A percentile compares a stretch with the other conserved stretches of the same genome.
Evolutionary conservation across 1,140 invertebrate genomes (phyloP).

Genomic region (Drosophila kurseongensis): DNA sequence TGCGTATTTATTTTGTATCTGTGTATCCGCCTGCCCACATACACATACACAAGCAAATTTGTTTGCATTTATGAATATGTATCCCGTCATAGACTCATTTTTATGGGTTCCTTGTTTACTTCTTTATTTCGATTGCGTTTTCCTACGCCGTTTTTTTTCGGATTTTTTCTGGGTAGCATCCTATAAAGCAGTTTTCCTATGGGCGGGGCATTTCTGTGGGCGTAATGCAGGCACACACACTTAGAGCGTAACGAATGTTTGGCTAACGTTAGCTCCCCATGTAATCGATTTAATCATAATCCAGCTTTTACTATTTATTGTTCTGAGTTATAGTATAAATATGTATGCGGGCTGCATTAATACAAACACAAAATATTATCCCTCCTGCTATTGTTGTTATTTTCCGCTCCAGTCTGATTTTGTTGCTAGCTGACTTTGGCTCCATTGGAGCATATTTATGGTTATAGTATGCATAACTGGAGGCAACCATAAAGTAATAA

Average conservation of each 20-base stretch:
- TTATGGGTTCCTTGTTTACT: slow-evolving; percentile 66
- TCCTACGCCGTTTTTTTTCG: slow-evolving; percentile 19
- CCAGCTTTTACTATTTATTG: slow-evolving; percentile 83
- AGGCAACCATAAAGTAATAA: slow-evolving; percentile 82
- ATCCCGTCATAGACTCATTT: slow-evolving; percentile 56
- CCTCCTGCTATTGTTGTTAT: slow-evolving; percentile 38
- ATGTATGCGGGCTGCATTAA: slow-evolving; percentile 73
- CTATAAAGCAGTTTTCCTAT: slow-evolving; percentile 59
- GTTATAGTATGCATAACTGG: slow-evolving; percentile 82
- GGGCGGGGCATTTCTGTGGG: slow-evolving; percentile 68
- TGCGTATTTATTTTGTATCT: slow-evolving; percentile 65
- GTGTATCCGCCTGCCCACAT: slow-evolving; percentile 16
- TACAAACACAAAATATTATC: slow-evolving; percentile 80
- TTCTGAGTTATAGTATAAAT: slow-evolving; percentile 83
- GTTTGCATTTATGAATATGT: slow-evolving; percentile 74
- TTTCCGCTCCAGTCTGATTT: slow-evolving; percentile 26
- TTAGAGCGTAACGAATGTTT: slow-evolving; percentile 27
- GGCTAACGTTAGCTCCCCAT: slow-evolving; percentile 61
- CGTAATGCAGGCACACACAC: slow-evolving; percentile 49
- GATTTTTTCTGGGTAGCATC: slow-evolving; percentile 50
- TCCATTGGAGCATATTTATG: slow-evolving; percentile 74
- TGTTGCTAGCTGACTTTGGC: slow-evolving; percentile 44
- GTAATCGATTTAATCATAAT: slow-evolving; percentile 84
- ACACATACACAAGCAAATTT: slow-evolving; percentile 45
- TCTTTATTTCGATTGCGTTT: slow-evolving; percentile 49